Evolutionary conservation across 2,888 invertebrate species (phyloP), one percentile per base, ranked within the genome.

Genomic region (Pyralis farinalis): DNA sequence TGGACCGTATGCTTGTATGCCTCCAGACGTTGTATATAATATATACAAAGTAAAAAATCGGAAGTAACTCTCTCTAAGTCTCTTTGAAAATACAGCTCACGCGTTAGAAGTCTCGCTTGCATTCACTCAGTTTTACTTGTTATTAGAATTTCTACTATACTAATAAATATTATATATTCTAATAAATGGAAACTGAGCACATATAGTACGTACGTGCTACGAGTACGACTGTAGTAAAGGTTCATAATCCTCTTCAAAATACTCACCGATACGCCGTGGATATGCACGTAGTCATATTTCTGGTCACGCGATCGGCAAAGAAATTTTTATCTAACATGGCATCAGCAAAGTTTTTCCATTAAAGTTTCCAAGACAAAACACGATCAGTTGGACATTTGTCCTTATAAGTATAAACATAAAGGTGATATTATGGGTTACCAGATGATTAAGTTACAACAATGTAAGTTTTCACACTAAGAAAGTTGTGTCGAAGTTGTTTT

Each of bases 341-440:
- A 37, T 30, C 37, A 21, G 20, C 16, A 8, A 37, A 37, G 30
- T 37, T 37, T 37, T 30, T 37, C 37, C 30, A 37, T 37, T 30
- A 37, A 37, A 37, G 30, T 37, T 30, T 37, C 2, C 11, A 1
- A 10, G 6, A 28, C n/a, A 21, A 7, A 25, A 35, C 35, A 37
- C 21, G 30, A 30, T 22, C 11, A 25, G 30, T 29, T 11, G 11
- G 20, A 16, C 16, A 16, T 16, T 37, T 30, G 22, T 11, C 37
- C 37, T 37, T 37, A 37, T n/a, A 0, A 7, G 8, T 1, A 21
- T 37, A n/a, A 12, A n/a, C 6, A 30, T n/a, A 37, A 22, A 30
- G 37, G n/a, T 22, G 12, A 22, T n/a, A 22, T 37, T 37, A n/a
- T 8, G 8, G 3, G 29, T 20, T 12, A 27, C 9, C 11, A 10